A percentile compares a stretch with the other conserved stretches of the same genome.
These are phyloP conservation scores for Andrena haemorrhoa DNA, from an alignment of 2,888 invertebrate species.

Conservation along the genomic window DNA sequence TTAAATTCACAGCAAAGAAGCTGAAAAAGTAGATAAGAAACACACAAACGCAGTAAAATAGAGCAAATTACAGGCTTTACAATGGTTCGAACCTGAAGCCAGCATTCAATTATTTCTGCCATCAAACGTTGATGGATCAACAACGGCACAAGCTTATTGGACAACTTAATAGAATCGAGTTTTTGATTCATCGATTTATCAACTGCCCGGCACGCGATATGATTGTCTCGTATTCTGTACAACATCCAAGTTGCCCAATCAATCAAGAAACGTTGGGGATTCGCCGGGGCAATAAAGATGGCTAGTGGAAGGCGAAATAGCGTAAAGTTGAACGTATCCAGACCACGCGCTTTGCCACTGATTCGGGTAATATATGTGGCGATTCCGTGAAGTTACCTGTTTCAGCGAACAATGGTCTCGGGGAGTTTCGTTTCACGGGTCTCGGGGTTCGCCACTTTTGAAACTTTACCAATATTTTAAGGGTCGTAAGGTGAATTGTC, in stretches of 20 bases:
- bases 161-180: background rate
- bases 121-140: too few species aligned
- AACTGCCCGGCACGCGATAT: background rate
- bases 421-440: conserved; percentile 72
- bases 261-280: background rate
- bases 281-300: conserved; percentile 26
- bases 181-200: background rate
- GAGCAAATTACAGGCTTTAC: too few species aligned
- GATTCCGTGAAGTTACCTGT: conserved; percentile 80
- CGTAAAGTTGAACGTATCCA: conserved; percentile 75
- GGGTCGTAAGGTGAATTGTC: conserved; percentile 73
- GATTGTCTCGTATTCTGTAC: background rate
- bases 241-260: background rate
- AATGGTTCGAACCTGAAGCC: too few species aligned
- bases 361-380: conserved; percentile 82
- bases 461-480: conserved; percentile 83
- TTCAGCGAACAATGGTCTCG: conserved; percentile 81
- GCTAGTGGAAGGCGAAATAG: conserved; percentile 67
- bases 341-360: conserved; percentile 68
- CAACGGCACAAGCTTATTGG: too few species aligned
- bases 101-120: too few species aligned
- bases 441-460: conserved; percentile 71
- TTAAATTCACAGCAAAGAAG: too few species aligned
- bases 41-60: too few species aligned
- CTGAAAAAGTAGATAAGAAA: too few species aligned